These are phyloP conservation scores for Semaprochilodus insignis DNA, from an alignment of 2,797 vertebrate species.

Conservation along the genomic window DNA sequence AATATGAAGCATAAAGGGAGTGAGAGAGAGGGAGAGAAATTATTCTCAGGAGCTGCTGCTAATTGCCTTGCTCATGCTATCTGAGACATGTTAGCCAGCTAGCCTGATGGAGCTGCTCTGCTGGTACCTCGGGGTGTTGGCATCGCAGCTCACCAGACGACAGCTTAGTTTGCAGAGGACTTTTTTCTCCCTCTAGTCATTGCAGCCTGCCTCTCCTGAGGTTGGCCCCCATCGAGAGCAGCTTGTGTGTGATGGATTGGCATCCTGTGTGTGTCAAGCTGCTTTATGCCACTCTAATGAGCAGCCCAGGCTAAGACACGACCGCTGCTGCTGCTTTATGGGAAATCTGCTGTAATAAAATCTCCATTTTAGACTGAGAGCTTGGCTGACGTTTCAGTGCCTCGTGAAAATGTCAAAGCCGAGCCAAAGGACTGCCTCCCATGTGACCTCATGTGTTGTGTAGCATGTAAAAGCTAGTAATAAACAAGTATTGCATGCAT, in stretches of 20 bases:
- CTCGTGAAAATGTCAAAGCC: slow-evolving; percentile 17
- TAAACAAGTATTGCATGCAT: slow-evolving; percentile 4
- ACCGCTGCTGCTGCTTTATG: slow-evolving; percentile 22
- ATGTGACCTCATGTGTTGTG: slow-evolving; percentile 8
- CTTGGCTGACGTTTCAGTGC: slow-evolving; percentile 14
- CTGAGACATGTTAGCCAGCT: slow-evolving; percentile 72
- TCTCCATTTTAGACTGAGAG: slow-evolving; percentile 35
- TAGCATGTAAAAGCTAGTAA: background rate
- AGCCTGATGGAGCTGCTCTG: slow-evolving; percentile 75
- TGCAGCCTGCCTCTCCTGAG: slow-evolving; percentile 67
- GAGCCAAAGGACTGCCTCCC: background rate
- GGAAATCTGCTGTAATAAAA: slow-evolving; percentile 28
- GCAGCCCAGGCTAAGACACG: slow-evolving; percentile 66
- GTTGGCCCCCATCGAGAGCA: slow-evolving; percentile 57
- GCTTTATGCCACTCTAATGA: slow-evolving; percentile 82
- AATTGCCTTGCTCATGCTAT: slow-evolving; percentile 80
- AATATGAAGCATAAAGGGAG: slow-evolving; percentile 34
- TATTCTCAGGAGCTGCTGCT: slow-evolving; percentile 76
- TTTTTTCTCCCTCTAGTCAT: slow-evolving; percentile 51
- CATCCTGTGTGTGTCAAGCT: slow-evolving; percentile 79
- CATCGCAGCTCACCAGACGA: slow-evolving; percentile 74
- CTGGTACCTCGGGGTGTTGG: slow-evolving; percentile 72
- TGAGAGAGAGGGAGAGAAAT: slow-evolving; percentile 23
- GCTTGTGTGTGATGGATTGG: slow-evolving; percentile 80
- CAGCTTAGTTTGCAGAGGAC: slow-evolving; percentile 75